Evolutionary conservation across 1,140 invertebrate genomes (phyloP).

Genomic region (Hermetia illucens): DNA sequence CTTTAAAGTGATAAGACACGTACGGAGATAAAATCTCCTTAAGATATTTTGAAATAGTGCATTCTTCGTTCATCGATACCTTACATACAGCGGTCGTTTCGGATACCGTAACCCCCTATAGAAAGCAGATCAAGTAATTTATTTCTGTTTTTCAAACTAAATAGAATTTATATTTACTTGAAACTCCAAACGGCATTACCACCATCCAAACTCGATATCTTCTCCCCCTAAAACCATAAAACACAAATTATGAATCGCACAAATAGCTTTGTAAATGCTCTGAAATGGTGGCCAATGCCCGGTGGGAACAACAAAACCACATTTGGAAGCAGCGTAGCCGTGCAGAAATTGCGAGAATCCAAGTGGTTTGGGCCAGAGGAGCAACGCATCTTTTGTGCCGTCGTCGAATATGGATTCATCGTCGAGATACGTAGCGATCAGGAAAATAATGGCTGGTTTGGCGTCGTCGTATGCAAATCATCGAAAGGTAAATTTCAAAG

Average conservation of each 20-base stretch:
- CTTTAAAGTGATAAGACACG: too few species aligned
- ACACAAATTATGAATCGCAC: constrained; percentile 28
- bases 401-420: constrained; percentile 51
- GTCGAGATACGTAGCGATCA: constrained; percentile 41
- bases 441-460: constrained; percentile 28
- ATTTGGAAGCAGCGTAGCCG: constrained; percentile 46
- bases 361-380: constrained; percentile 53
- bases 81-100: neutral
- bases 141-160: neutral
- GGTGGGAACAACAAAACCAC: constrained; percentile 22
- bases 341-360: constrained; percentile 48
- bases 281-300: constrained; percentile 29
- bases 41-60: neutral
- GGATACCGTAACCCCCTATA: neutral
- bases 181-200: too few species aligned
- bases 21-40: too few species aligned
- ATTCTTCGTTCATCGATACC: neutral
- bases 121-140: neutral
- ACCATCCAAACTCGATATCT: too few species aligned
- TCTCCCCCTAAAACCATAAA: neutral
- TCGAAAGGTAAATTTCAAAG: constrained; percentile 52
- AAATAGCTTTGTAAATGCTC: constrained; percentile 26
- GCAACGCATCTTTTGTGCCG: constrained; percentile 47
- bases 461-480: constrained; percentile 46
- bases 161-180: too few species aligned